A percentile compares a stretch with the other conserved stretches of the same genome.
Evolutionary conservation across 2,888 invertebrate species (phyloP).

Genomic region (Microctonus aethiopoides): DNA sequence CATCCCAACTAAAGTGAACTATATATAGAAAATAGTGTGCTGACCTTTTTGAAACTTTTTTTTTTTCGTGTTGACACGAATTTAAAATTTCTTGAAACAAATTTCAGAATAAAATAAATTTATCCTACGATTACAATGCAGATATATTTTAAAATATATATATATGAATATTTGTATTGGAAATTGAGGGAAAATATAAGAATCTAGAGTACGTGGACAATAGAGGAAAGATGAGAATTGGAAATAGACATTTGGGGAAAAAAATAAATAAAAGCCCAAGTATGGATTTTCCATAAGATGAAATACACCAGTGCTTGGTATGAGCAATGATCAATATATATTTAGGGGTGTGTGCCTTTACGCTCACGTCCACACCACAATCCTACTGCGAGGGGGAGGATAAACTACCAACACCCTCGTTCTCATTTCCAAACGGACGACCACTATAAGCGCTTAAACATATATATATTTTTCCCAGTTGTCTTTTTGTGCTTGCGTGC

Average conservation of each 20-base stretch:
- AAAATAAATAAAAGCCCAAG: slow-evolving; percentile 45
- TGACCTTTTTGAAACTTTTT: slow-evolving; percentile 40
- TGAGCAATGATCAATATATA: slow-evolving; percentile 44
- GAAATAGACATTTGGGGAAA: background rate
- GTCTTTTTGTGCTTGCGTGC: slow-evolving; percentile 41
- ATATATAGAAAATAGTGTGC: slow-evolving; percentile 39
- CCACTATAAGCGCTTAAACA: slow-evolving; percentile 18
- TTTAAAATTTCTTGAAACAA: no score
- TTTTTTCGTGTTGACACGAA: no score
- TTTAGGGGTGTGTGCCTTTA: background rate
- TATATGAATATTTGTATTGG: background rate
- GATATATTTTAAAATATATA: no score
- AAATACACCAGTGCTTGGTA: slow-evolving; percentile 57
- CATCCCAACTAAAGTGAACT: slow-evolving; percentile 34
- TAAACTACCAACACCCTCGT: slow-evolving; percentile 40
- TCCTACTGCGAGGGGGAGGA: slow-evolving; percentile 9
- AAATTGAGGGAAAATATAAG: background rate
- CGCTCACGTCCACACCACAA: background rate
- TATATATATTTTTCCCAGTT: slow-evolving; percentile 9
- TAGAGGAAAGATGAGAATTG: background rate
- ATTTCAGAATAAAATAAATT: no score
- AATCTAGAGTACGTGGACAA: background rate
- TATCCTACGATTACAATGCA: no score
- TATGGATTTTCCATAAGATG: slow-evolving; percentile 66
- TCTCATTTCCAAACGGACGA: slow-evolving; percentile 25